Evolutionary conservation across 2,113 vertebrate genomes (phyloP), one percentile per base, ranked within the genome.

Genomic region (Peromyscus californicus): DNA sequence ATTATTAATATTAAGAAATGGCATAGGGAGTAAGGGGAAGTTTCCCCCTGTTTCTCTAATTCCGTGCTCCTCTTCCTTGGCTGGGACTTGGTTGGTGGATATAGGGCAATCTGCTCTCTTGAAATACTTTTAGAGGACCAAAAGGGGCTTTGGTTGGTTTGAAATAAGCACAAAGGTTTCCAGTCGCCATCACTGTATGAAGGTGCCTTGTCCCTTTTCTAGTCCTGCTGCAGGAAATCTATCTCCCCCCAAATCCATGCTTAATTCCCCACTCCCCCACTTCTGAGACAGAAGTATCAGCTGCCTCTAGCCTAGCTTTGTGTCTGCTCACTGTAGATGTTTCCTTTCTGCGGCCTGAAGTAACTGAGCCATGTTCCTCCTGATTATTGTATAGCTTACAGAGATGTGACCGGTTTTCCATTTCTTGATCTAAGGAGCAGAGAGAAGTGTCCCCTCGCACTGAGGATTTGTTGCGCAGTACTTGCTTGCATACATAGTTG

Each of bases 251-350:
- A 42, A 87, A 74, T 63, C 12, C 42, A n/a, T 82, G 67, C 74
- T 89, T 39, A n/a, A 22, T 57, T 89, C 54, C 61, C 76, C 36
- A 91, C 48, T 36, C 39, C 76, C 83, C 93, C 29, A 76, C 26
- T 79, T 15, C 83, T 96, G 51, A 92, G 70, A 87, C 72, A 33
- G 76, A 70, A 84, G 74, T 61, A 26, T n/a, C 83, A 54, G 51
- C 88, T 93, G 24, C 45, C 80, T 95, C 29, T 89, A 98, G 89
- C 97, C 75, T 91, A 98, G 98, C 98, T 96, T 98, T 98, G 96
- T 98, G 97, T 95, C 97, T 97, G 94, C 74, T 86, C 24, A 8
- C 93, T 93, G 97, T 95, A 87, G 97, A 59, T 10, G 93, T 93
- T 96, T 90, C 91, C 95, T 97, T 96, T 90, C 89, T 2, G 0